phyloP scores from a whole-genome alignment of 1,140 invertebrate species.

The Megalopta genalis region DNA sequence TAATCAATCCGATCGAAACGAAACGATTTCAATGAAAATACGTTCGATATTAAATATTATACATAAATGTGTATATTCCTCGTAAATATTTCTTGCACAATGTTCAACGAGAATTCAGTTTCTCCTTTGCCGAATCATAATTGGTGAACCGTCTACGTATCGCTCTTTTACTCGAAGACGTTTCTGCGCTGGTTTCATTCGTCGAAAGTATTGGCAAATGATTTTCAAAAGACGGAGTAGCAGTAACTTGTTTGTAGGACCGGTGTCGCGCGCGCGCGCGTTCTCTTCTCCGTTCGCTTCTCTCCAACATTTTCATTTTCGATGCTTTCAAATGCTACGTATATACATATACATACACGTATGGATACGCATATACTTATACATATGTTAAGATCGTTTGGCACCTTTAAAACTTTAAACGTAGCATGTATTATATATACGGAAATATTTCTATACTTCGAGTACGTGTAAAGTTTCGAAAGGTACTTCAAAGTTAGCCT shows the following conservation, averaged over 20 bases:
- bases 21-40: not conserved
- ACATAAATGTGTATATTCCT: not conserved
- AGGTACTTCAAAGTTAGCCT: not conserved
- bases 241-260: no score
- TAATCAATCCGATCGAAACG: not conserved
- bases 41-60: not conserved
- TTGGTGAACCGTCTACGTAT: not conserved
- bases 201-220: not conserved
- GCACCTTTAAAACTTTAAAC: no score
- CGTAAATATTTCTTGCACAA: conserved; percentile 3
- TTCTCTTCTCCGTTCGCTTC: no score
- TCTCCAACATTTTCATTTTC: not conserved
- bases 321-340: not conserved
- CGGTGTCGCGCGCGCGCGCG: no score
- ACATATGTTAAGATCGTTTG: no score
- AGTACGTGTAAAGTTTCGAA: not conserved
- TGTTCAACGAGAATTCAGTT: not conserved
- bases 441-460: not conserved
- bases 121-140: not conserved
- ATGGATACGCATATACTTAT: no score
- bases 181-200: not conserved
- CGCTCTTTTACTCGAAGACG: no score
- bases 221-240: not conserved
- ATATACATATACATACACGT: no score
- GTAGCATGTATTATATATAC: no score